Percentiles rank a stretch among this genome's conserved stretches.
phyloP scores from a whole-genome alignment of 2,113 vertebrate genomes.

The Tretioscincus oriximinensis region DNA sequence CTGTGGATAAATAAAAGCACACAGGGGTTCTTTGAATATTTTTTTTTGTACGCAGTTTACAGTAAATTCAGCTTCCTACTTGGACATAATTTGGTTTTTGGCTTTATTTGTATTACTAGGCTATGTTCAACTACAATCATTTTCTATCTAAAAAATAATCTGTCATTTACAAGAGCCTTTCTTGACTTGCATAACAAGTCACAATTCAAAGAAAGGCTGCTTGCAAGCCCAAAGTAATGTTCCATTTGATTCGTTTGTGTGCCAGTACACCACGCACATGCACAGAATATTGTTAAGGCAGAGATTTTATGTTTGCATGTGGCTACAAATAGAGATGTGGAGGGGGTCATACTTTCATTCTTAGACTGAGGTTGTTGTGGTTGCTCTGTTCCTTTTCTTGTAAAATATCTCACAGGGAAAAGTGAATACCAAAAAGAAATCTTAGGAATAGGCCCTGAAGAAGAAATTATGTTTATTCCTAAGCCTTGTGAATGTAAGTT shows the following conservation, averaged over 20 bases:
- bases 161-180: conserved; percentile 67
- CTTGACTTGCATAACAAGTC: conserved; percentile 64
- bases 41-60: conserved; percentile 53
- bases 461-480: background rate
- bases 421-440: too few relatives aligned
- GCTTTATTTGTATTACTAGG: conserved; percentile 66
- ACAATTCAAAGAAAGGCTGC: conserved; percentile 57
- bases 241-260: conserved; percentile 34
- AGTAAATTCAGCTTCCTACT: conserved; percentile 64
- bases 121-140: conserved; percentile 59
- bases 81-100: conserved; percentile 70
- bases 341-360: conserved; percentile 53
- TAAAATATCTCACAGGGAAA: background rate
- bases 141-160: conserved; percentile 72
- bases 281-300: background rate
- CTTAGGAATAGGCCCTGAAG: background rate
- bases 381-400: too few relatives aligned
- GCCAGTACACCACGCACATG: background rate
- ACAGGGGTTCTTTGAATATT: conserved; percentile 46
- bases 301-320: background rate
- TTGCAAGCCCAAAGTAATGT: conserved; percentile 32
- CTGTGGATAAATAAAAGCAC: conserved; percentile 57
- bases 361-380: conserved; percentile 13
- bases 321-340: background rate
- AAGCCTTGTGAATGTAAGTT: background rate